Evolutionary conservation across 2,888 invertebrate genomes (phyloP).

Genomic region (Morinoia aosen): DNA sequence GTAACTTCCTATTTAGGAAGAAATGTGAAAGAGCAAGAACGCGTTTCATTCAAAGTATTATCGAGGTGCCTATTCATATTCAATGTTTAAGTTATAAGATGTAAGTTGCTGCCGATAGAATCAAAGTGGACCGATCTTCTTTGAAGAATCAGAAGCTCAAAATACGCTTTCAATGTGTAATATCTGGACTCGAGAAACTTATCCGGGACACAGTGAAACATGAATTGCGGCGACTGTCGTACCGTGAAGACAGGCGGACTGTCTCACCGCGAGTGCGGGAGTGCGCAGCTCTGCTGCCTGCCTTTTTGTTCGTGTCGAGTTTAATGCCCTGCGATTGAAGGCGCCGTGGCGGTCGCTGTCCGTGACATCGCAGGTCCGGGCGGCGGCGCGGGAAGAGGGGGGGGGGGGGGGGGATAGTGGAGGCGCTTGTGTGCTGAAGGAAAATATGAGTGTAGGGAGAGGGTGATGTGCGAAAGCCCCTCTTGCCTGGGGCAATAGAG

Average conservation of each 20-base stretch:
- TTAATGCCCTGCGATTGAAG: background rate
- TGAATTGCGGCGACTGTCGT: background rate
- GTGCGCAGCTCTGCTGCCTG: background rate
- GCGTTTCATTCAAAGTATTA: background rate
- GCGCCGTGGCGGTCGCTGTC: background rate
- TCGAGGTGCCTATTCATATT: background rate
- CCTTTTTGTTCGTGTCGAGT: background rate
- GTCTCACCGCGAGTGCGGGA: background rate
- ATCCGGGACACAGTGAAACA: background rate
- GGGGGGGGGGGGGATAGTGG: background rate
- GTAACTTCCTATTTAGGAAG: background rate
- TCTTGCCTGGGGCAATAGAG: background rate
- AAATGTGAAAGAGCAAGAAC: background rate
- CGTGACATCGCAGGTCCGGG: slow-evolving; percentile 31
- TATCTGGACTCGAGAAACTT: background rate
- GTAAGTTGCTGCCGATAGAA: background rate
- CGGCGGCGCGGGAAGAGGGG: background rate
- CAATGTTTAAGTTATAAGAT: background rate
- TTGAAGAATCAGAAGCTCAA: background rate
- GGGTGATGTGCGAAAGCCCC: background rate
- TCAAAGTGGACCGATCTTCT: background rate
- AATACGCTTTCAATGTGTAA: background rate
- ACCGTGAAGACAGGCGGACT: background rate
- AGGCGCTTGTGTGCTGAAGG: background rate
- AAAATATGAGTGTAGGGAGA: background rate